Conservation (phyloP, 2,888 invertebrate genomes). For the Opisthograptis luteolata region DNA sequence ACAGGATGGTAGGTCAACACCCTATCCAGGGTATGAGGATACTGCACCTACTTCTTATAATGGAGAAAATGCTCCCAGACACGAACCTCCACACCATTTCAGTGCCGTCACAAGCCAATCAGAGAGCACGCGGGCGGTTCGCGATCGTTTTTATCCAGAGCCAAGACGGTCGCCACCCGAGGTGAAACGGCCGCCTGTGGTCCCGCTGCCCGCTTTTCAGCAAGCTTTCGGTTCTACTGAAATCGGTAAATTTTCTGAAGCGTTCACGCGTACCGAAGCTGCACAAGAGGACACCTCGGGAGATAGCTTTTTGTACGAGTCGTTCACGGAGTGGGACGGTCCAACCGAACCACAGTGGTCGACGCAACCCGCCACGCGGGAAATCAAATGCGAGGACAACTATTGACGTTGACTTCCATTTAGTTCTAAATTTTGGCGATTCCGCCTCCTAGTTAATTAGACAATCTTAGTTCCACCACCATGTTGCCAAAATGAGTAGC, state of each 20-base stretch:
- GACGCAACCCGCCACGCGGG: conserved; percentile 65
- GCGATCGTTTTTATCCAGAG: conserved; percentile 54
- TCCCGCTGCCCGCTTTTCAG: conserved; percentile 91
- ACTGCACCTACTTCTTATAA: conserved; percentile 48
- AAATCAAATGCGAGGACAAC: conserved; percentile 79
- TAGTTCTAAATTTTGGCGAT: conserved; percentile 68
- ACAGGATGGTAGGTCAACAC: conserved; percentile 68
- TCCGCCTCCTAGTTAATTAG: conserved; percentile 76
- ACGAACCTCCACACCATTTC: conserved; percentile 54
- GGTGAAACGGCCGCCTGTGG: conserved; percentile 72
- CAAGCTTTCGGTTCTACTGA: conserved; percentile 94
- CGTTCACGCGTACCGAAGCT: conserved; percentile 85
- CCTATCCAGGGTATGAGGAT: conserved; percentile 69
- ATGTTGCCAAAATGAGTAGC: conserved; percentile 81
- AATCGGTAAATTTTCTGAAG: conserved; percentile 92
- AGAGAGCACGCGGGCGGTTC: conserved; percentile 47
- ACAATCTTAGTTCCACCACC: conserved; percentile 80
- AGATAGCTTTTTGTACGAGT: conserved; percentile 71
- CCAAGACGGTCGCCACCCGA: conserved; percentile 60
- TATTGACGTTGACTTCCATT: conserved; percentile 63
- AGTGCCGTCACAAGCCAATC: conserved; percentile 40
- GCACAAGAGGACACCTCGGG: conserved; percentile 66
- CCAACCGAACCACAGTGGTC: conserved; percentile 71
- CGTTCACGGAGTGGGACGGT: conserved; percentile 75
- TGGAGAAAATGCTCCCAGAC: conserved; percentile 51